Percentiles rank a stretch among this genome's conserved stretches.
Evolutionary conservation across 2,888 invertebrate genomes (phyloP).

Genomic region (Acholoe squamosa): DNA sequence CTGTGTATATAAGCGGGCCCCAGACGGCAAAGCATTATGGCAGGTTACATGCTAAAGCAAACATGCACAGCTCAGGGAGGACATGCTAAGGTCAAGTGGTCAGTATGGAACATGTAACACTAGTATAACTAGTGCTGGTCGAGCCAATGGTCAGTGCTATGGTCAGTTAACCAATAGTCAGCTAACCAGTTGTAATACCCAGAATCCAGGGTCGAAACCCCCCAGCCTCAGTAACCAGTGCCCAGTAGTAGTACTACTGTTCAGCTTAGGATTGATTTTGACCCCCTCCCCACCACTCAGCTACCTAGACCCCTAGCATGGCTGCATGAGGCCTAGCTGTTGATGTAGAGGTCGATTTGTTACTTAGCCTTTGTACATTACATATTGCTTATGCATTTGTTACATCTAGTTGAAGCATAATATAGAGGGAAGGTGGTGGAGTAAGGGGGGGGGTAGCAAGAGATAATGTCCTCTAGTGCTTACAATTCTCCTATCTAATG

Average conservation of each 20-base stretch:
- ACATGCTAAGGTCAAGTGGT: conserved; percentile 28
- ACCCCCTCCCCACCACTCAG: not conserved
- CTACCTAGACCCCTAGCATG: not conserved
- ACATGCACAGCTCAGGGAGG: not conserved
- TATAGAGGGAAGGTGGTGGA: not conserved
- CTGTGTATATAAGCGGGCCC: conserved; percentile 9
- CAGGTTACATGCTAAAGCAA: conserved; percentile 14
- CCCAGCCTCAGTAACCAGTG: not conserved
- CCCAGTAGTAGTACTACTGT: not conserved
- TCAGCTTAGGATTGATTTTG: not conserved
- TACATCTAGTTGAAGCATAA: conserved; percentile 17
- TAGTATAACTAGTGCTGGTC: not conserved
- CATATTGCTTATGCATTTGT: not conserved
- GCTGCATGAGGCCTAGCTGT: not conserved
- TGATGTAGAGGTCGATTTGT: not conserved
- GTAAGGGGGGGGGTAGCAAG: not conserved
- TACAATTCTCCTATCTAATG: too few relatives aligned
- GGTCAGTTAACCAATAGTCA: not conserved
- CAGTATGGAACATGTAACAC: not conserved
- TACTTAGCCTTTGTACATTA: not conserved
- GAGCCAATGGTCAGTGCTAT: not conserved
- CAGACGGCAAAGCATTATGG: not conserved
- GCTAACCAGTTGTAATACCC: not conserved
- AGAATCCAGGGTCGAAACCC: not conserved
- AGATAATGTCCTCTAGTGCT: too few relatives aligned